Base-by-base conservation (phyloP, 2,797 vertebrate species). In the Capromys pilorides region DNA sequence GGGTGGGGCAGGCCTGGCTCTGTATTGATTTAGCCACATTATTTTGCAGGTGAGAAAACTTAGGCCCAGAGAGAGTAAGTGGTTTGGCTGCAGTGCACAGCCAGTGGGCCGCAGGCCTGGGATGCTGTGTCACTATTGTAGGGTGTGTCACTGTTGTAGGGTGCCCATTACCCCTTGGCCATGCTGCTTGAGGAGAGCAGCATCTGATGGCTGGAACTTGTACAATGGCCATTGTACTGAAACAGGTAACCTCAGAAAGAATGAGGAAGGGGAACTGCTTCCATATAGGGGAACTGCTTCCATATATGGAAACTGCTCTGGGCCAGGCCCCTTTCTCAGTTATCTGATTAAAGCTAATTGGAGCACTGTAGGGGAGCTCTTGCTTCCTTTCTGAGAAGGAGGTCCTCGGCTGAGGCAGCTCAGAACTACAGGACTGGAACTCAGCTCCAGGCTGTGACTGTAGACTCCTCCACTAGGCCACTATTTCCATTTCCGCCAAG, bases 31-130 rank as follows among this genome's bases (percentile, higher is more conserved):
- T 22, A 79, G 59, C 49, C 64, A 6, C 33, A 6, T 91, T 33
- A 54, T 71, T 94, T 69, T 51, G 77, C 10, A 78, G 67, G 14
- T 59, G 75, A 93, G 79, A 57, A 82, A 88, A 86, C 33, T 41
- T 62, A 54, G 54, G 45, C 79, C 59, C 39, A 24, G 51, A 85
- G 36, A 77, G 5, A 22, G 21, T 36, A 6, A 78, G 62, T 31
- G 45, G 41, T n/a, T 73, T 90, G 51, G 16, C 33, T 13, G 69
- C n/a, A 83, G 45, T 51, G 41, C 4, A n/a, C 49, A 31, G 51
- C 61, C 41, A 81, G 33, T 45, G 54, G 24, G 31, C 73, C 39
- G 9, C 66, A 33, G 41, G 18, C 7, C 61, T 24, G 22, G 36
- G 79, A 28, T 1, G 18, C 2, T 2, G 7, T 45, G 45, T 69